A percentile compares a stretch with the other conserved stretches of the same genome.
These are phyloP conservation scores for Pedicia rivosa DNA, from an alignment of 2,888 invertebrate genomes.

Conservation along the genomic window DNA sequence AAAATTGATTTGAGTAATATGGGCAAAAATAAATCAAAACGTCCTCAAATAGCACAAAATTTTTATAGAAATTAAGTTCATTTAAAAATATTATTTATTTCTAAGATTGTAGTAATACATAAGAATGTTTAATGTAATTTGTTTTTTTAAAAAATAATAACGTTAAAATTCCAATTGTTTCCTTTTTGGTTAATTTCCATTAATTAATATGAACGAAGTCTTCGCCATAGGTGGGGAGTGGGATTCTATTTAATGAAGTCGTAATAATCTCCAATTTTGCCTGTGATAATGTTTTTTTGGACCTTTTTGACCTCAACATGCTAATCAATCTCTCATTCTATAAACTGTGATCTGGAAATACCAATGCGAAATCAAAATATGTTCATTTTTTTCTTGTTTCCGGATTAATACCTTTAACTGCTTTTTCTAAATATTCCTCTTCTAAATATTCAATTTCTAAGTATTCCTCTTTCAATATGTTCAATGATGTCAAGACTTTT, in stretches of 20 bases:
- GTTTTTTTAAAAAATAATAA: conserved; percentile 5
- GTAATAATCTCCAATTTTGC: conserved; percentile 93
- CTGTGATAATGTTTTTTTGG: conserved; percentile 72
- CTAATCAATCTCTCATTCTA: conserved; percentile 84
- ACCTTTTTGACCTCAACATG: conserved; percentile 81
- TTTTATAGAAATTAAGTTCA: conserved; percentile 12
- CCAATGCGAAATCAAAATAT: conserved; percentile 90
- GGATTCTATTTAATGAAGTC: conserved; percentile 63
- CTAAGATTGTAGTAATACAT: too few relatives aligned
- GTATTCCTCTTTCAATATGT: too few relatives aligned
- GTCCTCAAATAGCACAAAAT: conserved; percentile 30
- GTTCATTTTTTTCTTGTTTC: conserved; percentile 93
- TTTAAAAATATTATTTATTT: background rate
- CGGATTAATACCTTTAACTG: conserved; percentile 97
- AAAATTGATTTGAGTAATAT: conserved; percentile 51
- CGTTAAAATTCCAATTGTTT: background rate
- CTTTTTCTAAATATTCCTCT: too few relatives aligned
- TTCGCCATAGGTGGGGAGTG: conserved; percentile 46
- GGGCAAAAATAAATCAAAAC: conserved; percentile 51
- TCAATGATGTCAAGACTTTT: too few relatives aligned
- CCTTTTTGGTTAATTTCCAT: too few relatives aligned
- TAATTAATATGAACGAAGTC: conserved; percentile 41
- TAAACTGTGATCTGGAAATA: conserved; percentile 66
- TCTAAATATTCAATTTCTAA: too few relatives aligned
- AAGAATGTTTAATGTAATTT: too few relatives aligned